Conservation (phyloP, 2,888 invertebrate genomes). For the Mythimna pallens region DNA sequence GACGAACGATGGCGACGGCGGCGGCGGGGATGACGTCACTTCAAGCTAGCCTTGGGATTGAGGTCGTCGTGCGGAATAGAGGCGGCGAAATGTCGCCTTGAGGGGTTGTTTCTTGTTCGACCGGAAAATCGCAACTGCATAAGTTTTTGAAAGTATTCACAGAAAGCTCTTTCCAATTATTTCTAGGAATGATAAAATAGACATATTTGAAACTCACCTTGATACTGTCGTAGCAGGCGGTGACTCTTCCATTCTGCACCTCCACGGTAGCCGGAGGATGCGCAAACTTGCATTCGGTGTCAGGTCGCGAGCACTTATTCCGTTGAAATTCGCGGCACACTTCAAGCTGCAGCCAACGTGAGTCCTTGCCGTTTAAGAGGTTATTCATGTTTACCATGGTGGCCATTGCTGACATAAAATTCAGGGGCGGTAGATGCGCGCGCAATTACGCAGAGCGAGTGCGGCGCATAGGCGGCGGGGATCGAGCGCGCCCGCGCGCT, state of each 20-base stretch:
- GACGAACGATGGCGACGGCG: conserved; percentile 74
- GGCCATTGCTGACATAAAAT: conserved; percentile 91
- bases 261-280: conserved; percentile 99
- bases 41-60: conserved; percentile 87
- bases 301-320: conserved; percentile 99
- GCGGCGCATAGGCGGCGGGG: conserved; percentile 88
- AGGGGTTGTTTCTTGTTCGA: conserved; percentile 79
- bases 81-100: conserved; percentile 85
- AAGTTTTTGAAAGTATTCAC: conserved; percentile 65
- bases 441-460: conserved; percentile 87
- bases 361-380: conserved; percentile 99
- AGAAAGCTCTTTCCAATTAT: conserved; percentile 14
- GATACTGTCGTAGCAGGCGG: conserved; percentile 99
- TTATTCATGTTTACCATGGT: conserved; percentile 99
- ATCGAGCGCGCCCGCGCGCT: conserved; percentile 87
- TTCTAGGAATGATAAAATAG: conserved; percentile 5
- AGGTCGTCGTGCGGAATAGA: conserved; percentile 86
- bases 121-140: conserved; percentile 75
- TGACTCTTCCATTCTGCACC: conserved; percentile 99
- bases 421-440: conserved; percentile 79
- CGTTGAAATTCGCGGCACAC: conserved; percentile 99
- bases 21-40: conserved; percentile 85
- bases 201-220: conserved; percentile 94
- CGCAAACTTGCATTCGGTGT: conserved; percentile 99
- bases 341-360: conserved; percentile 99